Base-by-base conservation (phyloP, 2,888 invertebrate species). In the Quadroppia sp. region DNA sequence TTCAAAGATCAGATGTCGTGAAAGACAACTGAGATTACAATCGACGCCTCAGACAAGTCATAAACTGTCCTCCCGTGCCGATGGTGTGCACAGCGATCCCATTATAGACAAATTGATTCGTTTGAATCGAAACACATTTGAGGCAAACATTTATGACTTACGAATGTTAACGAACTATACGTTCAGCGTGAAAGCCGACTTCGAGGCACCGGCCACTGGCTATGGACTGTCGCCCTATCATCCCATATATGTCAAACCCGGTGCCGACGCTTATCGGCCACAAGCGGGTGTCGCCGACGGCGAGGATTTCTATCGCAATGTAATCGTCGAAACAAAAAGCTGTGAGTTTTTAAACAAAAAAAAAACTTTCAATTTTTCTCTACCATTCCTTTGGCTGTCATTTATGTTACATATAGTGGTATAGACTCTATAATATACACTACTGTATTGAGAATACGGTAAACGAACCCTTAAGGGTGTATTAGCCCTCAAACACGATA, bases 141-240 rank as follows among this genome's bases (percentile, higher is more conserved):
- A 76, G 53, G 77, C 76, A n/a, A 76, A 78, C 71, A 78, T 81
- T 71, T 78, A 86, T 32, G 90, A 90, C 71, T 84, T 91, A 72
- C 85, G 90, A 74, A 90, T 91, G 90, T 89, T 90, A 71, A 91
- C 91, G 69, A 89, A 89, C 53, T 91, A 91, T 81, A 89, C 90
- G 70, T 89, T 91, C 81, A 89, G 90, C 83, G 88, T 91, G 40
- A 86, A 87, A 70, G 87, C 88, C 0, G 83, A 86, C 76, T 61
- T 76, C 77, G 71, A 77, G 78, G 76, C 72, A 23, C 28, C 61
- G 9, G 30, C 28, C 75, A 76, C 25, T 76, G 75, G 61, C 59
- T 73, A 75, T 76, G 74, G 73, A 83, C 83, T 28, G 86, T 84
- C 78, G 84, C 85, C n/a, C 84, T 86, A 76, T 23, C 40, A 59